phyloP scores from a whole-genome alignment of 2,113 vertebrate genomes.

The Cebidichthys violaceus region DNA sequence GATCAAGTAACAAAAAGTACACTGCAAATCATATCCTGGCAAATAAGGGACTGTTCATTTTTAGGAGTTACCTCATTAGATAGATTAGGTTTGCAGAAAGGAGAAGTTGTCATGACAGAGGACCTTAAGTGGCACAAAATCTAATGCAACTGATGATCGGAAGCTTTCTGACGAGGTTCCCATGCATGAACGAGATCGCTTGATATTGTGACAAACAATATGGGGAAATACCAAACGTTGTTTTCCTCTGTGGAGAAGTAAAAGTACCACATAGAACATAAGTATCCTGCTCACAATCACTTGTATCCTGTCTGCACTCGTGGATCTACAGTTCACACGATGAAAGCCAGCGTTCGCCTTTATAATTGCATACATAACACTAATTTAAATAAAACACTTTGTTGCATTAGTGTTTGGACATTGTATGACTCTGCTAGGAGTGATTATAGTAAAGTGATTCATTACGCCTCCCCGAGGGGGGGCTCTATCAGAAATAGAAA shows the following conservation, averaged over 20 bases:
- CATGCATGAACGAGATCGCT: slow-evolving; percentile 23
- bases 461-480: not conserved
- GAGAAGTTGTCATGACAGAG: not conserved
- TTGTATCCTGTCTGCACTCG: slow-evolving; percentile 34
- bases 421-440: slow-evolving; percentile 14
- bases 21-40: slow-evolving; percentile 37
- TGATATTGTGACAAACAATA: slow-evolving; percentile 58
- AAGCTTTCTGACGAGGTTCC: slow-evolving; percentile 25
- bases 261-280: slow-evolving; percentile 35
- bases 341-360: slow-evolving; percentile 10
- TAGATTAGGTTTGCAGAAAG: slow-evolving; percentile 11
- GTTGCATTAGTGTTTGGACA: slow-evolving; percentile 9
- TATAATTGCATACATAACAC: not conserved
- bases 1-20: slow-evolving; percentile 34
- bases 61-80: not conserved
- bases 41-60: not conserved
- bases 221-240: slow-evolving; percentile 60
- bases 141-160: not conserved
- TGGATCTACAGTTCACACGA: not conserved
- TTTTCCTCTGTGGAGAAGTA: slow-evolving; percentile 27
- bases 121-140: slow-evolving; percentile 32
- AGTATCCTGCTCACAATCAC: slow-evolving; percentile 50
- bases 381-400: slow-evolving; percentile 17
- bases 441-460: slow-evolving; percentile 20
- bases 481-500: slow-evolving; percentile 14